These are phyloP conservation scores for Allacma fusca DNA, from an alignment of 2,888 invertebrate species.

Conservation along the genomic window DNA sequence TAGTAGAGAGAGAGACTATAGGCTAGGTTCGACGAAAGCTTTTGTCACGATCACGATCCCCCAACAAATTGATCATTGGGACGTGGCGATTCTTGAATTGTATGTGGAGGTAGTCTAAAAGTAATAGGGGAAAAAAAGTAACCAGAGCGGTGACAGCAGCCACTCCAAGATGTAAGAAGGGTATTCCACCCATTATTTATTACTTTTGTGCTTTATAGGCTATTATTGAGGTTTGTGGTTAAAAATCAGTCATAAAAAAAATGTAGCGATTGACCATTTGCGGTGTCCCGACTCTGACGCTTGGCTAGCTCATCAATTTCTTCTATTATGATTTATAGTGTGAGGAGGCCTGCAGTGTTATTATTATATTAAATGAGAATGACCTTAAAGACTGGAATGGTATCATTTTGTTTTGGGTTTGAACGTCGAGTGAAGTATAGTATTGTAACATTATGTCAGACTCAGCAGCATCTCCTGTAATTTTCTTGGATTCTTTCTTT, in stretches of 20 bases:
- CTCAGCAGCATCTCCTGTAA: too few relatives aligned
- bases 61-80: constrained; percentile 2
- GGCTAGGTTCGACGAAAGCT: not conserved
- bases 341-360: not conserved
- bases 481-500: too few relatives aligned
- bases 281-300: not conserved
- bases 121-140: too few relatives aligned
- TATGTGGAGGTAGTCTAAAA: too few relatives aligned
- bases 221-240: constrained; percentile 7
- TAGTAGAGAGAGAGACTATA: too few relatives aligned
- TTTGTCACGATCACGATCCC: constrained; percentile 8
- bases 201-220: not conserved
- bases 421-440: too few relatives aligned
- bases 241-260: constrained; percentile 6
- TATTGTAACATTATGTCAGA: too few relatives aligned
- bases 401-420: not conserved
- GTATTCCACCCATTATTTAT: not conserved
- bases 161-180: not conserved
- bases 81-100: not conserved
- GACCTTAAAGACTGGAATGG: not conserved
- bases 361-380: not conserved
- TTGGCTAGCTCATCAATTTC: not conserved
- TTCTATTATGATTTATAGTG: not conserved
- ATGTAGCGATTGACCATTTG: constrained; percentile 16
- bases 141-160: too few relatives aligned